Conservation (phyloP, 2,888 invertebrate species). For the Unio delphinus region DNA sequence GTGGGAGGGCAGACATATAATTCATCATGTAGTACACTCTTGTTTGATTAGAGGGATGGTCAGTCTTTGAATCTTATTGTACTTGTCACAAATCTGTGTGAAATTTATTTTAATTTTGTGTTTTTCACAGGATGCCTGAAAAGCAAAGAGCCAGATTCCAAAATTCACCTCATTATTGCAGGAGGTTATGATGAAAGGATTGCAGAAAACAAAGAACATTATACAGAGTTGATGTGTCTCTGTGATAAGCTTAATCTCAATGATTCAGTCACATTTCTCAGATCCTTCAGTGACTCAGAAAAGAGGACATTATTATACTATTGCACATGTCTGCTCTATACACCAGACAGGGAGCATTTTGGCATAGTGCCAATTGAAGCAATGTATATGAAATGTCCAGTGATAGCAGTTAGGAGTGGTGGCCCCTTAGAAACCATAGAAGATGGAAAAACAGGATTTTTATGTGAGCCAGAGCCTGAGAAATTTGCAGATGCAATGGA, state of each 20-base stretch:
- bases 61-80: no score
- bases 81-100: no score
- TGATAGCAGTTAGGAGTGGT: slow-evolving; percentile 94
- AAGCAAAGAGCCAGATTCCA: slow-evolving; percentile 29
- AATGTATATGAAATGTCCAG: slow-evolving; percentile 94
- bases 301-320: slow-evolving; percentile 87
- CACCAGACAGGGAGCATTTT: slow-evolving; percentile 97
- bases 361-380: slow-evolving; percentile 99
- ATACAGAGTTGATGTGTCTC: slow-evolving; percentile 81
- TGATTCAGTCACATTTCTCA: slow-evolving; percentile 85
- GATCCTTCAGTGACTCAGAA: slow-evolving; percentile 87
- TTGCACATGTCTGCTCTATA: slow-evolving; percentile 89
- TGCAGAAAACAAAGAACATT: slow-evolving; percentile 89
- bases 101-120: not conserved
- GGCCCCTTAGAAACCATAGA: slow-evolving; percentile 94
- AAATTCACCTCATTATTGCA: slow-evolving; percentile 89
- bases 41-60: no score
- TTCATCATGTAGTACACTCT: no score
- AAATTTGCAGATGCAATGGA: slow-evolving; percentile 86
- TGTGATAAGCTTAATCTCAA: slow-evolving; percentile 74
- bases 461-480: slow-evolving; percentile 75
- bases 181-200: slow-evolving; percentile 96
- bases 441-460: slow-evolving; percentile 71
- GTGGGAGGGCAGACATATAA: no score
- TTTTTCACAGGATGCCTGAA: slow-evolving; percentile 48